phyloP scores from a whole-genome alignment of 2,113 vertebrate genomes.

The Stigmatopora argus region DNA sequence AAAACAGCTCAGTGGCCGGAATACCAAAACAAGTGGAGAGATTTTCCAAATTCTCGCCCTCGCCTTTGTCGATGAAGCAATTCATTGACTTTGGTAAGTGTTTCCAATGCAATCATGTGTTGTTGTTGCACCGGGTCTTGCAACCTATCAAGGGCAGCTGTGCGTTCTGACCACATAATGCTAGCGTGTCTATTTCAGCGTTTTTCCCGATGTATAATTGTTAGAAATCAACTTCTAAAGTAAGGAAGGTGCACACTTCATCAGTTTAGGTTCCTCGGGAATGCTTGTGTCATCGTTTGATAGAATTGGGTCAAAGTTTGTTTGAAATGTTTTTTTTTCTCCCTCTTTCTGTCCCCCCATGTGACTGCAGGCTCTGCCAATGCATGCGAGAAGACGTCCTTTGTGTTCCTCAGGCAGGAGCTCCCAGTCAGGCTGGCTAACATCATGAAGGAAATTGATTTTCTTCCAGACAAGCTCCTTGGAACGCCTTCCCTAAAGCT shows the following conservation, averaged over 20 bases:
- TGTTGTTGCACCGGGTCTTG: background rate
- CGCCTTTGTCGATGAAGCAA: slow-evolving; percentile 93
- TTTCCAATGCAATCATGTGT: background rate
- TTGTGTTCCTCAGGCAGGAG: slow-evolving; percentile 90
- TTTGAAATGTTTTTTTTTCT: slow-evolving; percentile 14
- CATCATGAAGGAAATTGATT: slow-evolving; percentile 94
- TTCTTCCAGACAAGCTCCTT: slow-evolving; percentile 85
- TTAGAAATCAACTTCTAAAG: background rate
- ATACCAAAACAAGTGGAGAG: slow-evolving; percentile 75
- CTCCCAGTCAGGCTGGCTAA: slow-evolving; percentile 94
- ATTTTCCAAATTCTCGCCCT: slow-evolving; percentile 90
- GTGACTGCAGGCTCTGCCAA: slow-evolving; percentile 81
- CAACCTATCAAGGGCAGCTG: background rate
- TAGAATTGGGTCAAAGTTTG: slow-evolving; percentile 14
- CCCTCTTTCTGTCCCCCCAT: slow-evolving; percentile 10
- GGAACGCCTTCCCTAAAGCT: slow-evolving; percentile 85
- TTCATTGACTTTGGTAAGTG: slow-evolving; percentile 91
- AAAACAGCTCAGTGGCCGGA: slow-evolving; percentile 64
- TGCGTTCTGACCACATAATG: background rate
- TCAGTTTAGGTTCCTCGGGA: background rate
- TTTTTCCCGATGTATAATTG: background rate
- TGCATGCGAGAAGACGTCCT: slow-evolving; percentile 96
- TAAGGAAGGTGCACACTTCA: background rate
- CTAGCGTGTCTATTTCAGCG: background rate
- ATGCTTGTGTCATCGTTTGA: background rate